These are phyloP conservation scores for Archilochus colubris DNA, from an alignment of 2,113 vertebrate species.

Conservation along the genomic window DNA sequence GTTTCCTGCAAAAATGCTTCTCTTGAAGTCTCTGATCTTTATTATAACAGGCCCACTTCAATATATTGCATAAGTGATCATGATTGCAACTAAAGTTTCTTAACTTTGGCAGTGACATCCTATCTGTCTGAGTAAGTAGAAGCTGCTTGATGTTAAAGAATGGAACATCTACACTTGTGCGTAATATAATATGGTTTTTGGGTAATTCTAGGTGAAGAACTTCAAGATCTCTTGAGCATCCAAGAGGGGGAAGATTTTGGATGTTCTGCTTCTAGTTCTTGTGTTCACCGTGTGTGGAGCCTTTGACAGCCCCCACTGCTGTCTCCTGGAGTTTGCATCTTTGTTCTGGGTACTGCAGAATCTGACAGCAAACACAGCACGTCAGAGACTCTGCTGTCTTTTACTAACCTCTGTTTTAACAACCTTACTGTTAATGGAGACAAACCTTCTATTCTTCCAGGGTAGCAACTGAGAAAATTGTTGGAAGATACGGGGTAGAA, in stretches of 20 bases:
- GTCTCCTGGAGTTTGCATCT: background rate
- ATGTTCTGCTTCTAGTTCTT: background rate
- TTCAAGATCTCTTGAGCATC: background rate
- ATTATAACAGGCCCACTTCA: background rate
- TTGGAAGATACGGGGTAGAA: background rate
- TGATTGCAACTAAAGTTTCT: background rate
- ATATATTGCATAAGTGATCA: background rate
- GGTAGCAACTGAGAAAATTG: background rate
- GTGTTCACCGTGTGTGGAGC: background rate
- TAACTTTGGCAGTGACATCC: background rate
- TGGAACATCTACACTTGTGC: background rate
- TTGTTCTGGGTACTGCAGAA: background rate
- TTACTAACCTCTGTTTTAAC: background rate
- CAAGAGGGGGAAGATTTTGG: background rate
- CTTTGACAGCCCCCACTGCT: background rate
- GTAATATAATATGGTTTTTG: background rate
- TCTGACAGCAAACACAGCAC: background rate
- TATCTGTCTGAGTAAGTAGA: background rate
- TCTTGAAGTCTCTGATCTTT: background rate
- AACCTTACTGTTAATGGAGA: background rate
- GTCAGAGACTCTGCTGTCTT: background rate
- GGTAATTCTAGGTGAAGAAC: background rate
- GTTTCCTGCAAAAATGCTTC: background rate
- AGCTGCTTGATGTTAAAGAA: background rate
- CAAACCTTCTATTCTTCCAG: background rate